Evolutionary conservation across 1,140 invertebrate genomes (phyloP).

Genomic region (Temnothorax nylanderi): DNA sequence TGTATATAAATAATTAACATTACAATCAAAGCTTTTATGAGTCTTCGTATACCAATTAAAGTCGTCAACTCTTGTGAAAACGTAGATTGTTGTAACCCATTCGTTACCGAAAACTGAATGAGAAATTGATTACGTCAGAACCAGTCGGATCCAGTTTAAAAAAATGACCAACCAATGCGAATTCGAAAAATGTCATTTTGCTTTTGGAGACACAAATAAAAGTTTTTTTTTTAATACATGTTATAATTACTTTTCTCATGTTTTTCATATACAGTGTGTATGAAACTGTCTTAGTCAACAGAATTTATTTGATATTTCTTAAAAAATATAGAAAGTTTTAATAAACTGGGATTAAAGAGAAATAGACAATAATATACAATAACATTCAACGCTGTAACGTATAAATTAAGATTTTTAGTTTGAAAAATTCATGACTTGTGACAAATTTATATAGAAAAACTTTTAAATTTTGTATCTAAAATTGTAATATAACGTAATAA

Average conservation of each 20-base stretch:
- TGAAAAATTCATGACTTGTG: background rate
- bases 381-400: background rate
- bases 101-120: slow-evolving; percentile 8
- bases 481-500: background rate
- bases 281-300: background rate
- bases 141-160: background rate
- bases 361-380: background rate
- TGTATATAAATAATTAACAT: slow-evolving; percentile 15
- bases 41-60: slow-evolving; percentile 19
- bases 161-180: background rate
- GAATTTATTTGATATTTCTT: background rate
- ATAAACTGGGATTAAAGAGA: background rate
- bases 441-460: background rate
- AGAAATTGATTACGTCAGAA: slow-evolving; percentile 10
- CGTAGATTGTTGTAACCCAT: background rate
- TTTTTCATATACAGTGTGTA: background rate
- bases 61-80: slow-evolving; percentile 35
- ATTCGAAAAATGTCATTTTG: slow-evolving; percentile 20
- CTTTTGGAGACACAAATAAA: background rate
- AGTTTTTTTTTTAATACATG: background rate
- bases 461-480: background rate
- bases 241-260: background rate
- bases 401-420: background rate
- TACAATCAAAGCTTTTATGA: background rate
- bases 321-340: background rate